These are phyloP conservation scores for Drymodes brunneopygia DNA, from an alignment of 2,113 vertebrate genomes.

Conservation along the genomic window DNA sequence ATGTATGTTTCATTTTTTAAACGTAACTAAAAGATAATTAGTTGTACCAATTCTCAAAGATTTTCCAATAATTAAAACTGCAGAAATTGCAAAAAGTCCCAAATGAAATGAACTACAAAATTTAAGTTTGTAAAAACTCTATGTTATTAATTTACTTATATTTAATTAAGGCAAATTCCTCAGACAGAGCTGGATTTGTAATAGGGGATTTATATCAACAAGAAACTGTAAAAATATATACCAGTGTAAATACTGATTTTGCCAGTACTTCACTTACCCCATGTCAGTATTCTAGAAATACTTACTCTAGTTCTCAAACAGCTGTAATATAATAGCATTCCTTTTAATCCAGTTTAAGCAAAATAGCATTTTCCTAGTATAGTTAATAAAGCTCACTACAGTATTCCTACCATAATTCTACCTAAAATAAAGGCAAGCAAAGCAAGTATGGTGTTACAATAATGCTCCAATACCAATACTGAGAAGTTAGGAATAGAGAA, in stretches of 20 bases:
- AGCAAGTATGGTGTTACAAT: background rate
- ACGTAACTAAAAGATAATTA: background rate
- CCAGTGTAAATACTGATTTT: background rate
- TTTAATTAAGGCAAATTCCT: background rate
- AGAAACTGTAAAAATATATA: background rate
- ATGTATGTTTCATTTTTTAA: background rate
- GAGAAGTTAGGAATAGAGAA: background rate
- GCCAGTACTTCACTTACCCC: background rate
- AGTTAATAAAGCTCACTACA: background rate
- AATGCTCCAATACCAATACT: background rate
- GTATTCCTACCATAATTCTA: constrained; percentile 13
- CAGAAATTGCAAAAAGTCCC: background rate
- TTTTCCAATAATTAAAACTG: constrained; percentile 5
- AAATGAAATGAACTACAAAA: background rate
- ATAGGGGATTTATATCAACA: background rate
- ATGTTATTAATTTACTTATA: background rate
- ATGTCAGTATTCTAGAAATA: background rate
- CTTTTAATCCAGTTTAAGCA: background rate
- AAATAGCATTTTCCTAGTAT: background rate
- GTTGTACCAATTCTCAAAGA: background rate
- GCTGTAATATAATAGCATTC: background rate
- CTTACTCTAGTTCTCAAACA: background rate
- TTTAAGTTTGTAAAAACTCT: background rate
- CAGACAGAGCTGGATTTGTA: background rate
- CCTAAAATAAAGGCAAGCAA: constrained; percentile 33